Conservation (phyloP, 2,888 invertebrate genomes). For the Coecobrya sp. region DNA sequence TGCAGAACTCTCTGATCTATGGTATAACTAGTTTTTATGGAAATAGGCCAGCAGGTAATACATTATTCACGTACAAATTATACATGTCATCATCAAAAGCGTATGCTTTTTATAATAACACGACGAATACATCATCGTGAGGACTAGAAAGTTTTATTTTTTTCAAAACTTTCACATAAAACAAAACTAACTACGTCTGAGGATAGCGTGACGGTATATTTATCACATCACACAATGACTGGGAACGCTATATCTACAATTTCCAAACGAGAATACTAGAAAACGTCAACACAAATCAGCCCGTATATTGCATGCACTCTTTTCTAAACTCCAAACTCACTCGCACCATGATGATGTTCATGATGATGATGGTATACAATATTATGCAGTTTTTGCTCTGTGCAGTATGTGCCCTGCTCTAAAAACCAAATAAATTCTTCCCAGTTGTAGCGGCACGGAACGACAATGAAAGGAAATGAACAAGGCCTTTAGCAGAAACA, state of each 20-base stretch:
- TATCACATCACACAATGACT: neutral
- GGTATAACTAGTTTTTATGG: slow-evolving; percentile 27
- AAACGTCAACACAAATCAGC: no score
- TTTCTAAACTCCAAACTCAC: no score
- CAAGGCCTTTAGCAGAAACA: slow-evolving; percentile 26
- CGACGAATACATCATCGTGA: neutral
- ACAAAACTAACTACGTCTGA: neutral
- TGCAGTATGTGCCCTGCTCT: neutral
- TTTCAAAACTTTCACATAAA: neutral
- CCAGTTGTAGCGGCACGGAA: slow-evolving; percentile 7
- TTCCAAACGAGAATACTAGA: neutral
- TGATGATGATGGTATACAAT: neutral
- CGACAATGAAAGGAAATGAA: slow-evolving; percentile 19
- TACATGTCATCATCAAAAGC: slow-evolving; percentile 8
- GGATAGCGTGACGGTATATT: neutral
- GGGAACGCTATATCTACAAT: neutral
- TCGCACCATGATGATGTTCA: neutral
- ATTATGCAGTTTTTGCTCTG: neutral
- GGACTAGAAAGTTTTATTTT: neutral
- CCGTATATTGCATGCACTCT: neutral
- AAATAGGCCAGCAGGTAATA: slow-evolving; percentile 66
- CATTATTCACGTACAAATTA: slow-evolving; percentile 9
- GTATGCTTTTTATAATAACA: neutral
- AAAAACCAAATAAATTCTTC: neutral
- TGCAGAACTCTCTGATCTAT: neutral